phyloP scores from a whole-genome alignment of 1,140 invertebrate species.

The Galleria mellonella region DNA sequence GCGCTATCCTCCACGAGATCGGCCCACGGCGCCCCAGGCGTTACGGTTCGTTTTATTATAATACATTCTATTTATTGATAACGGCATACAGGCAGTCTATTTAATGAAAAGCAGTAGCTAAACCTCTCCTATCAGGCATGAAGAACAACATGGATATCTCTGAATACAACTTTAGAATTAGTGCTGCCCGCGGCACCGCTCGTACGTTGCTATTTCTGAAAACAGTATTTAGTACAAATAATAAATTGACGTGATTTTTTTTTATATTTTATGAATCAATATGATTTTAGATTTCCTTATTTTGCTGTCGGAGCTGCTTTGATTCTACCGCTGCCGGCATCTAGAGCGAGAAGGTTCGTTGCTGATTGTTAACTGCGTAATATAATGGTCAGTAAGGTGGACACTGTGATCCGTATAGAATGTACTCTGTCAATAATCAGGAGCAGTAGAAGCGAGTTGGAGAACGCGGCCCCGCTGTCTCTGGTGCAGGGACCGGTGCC shows the following conservation, averaged over 20 bases:
- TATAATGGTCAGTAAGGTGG: too few relatives aligned
- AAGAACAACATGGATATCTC: too few relatives aligned
- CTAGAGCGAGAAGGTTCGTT: slow-evolving; percentile 41
- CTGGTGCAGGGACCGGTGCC: slow-evolving; percentile 4
- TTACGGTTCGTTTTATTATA: slow-evolving; percentile 76
- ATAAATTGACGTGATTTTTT: too few relatives aligned
- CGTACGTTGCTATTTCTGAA: too few relatives aligned
- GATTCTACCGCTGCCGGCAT: slow-evolving; percentile 38
- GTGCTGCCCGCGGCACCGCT: too few relatives aligned
- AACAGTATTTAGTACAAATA: too few relatives aligned
- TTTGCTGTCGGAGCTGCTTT: slow-evolving; percentile 54
- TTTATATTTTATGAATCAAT: slow-evolving; percentile 1
- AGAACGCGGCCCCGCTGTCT: slow-evolving; percentile 4
- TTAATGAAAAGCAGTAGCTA: too few relatives aligned
- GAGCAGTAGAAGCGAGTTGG: slow-evolving; percentile 18
- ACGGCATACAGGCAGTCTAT: too few relatives aligned
- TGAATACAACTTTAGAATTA: too few relatives aligned
- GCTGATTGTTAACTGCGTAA: too few relatives aligned
- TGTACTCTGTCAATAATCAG: slow-evolving; percentile 6
- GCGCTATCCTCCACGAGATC: slow-evolving; percentile 93
- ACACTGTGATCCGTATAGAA: not conserved
- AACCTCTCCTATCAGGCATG: too few relatives aligned
- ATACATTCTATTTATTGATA: too few relatives aligned
- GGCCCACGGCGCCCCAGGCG: slow-evolving; percentile 92
- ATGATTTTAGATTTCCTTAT: slow-evolving; percentile 53